Conservation (phyloP, 2,113 vertebrate species). For the Heterotilapia buettikoferi region DNA sequence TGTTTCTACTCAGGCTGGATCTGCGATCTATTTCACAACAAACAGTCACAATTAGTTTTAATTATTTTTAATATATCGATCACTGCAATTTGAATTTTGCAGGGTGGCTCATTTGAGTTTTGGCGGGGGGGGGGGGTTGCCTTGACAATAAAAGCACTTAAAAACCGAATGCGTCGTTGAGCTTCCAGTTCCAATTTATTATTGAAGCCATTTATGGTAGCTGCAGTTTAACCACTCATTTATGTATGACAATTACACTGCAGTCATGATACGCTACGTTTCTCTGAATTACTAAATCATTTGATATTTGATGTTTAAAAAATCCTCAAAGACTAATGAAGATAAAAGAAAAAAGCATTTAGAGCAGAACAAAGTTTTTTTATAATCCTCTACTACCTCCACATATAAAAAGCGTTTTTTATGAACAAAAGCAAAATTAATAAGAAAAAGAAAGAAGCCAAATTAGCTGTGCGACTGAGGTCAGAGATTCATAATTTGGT, state of each 20-base stretch:
- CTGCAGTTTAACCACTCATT: background rate
- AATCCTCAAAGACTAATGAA: background rate
- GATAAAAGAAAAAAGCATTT: background rate
- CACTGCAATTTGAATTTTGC: background rate
- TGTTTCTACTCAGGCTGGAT: background rate
- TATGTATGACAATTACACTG: background rate
- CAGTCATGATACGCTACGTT: background rate
- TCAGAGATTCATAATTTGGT: background rate
- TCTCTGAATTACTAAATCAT: background rate
- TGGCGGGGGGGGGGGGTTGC: background rate
- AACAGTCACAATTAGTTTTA: background rate
- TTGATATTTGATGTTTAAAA: background rate
- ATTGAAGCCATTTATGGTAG: background rate
- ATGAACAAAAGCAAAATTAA: background rate
- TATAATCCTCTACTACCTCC: background rate
- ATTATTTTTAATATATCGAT: background rate
- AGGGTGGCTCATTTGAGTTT: background rate
- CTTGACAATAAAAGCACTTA: background rate
- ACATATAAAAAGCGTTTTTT: background rate
- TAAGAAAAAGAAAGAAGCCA: background rate
- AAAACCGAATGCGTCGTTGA: background rate
- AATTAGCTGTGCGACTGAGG: background rate
- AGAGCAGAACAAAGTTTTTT: background rate
- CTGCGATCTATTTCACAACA: background rate
- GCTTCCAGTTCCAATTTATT: background rate